phyloP scores from a whole-genome alignment of 2,113 vertebrate species.

The Tympanuchus pallidicinctus region DNA sequence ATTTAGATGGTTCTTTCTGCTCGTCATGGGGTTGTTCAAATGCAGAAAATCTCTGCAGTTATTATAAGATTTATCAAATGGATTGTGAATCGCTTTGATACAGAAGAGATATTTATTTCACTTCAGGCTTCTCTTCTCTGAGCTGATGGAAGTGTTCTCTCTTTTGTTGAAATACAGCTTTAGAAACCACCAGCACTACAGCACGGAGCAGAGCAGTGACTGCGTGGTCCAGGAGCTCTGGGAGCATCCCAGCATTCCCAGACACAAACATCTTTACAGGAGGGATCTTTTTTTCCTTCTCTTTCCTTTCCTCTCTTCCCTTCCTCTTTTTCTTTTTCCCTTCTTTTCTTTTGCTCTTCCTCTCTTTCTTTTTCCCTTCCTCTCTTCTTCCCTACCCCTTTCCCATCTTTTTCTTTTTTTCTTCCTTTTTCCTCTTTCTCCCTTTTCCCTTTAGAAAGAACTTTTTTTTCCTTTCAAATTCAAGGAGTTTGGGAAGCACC shows the following conservation, averaged over 20 bases:
- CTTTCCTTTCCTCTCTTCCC: too few relatives aligned
- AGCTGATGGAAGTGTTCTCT: background rate
- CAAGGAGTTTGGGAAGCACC: rapidly evolving
- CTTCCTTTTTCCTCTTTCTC: too few relatives aligned
- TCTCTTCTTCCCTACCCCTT: too few relatives aligned
- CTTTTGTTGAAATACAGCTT: background rate
- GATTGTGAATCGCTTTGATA: conserved; percentile 2
- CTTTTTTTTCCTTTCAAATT: background rate
- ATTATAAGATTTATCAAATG: conserved; percentile 52
- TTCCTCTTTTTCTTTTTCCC: too few relatives aligned
- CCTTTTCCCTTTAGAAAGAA: background rate
- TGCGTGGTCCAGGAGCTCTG: rapidly evolving
- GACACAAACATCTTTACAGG: rapidly evolving
- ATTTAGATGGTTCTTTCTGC: background rate
- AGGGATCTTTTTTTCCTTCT: background rate
- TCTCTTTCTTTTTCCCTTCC: too few relatives aligned
- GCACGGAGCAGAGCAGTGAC: background rate
- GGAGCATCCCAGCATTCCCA: rapidly evolving
- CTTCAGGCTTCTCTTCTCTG: background rate
- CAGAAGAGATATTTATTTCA: conserved; percentile 48
- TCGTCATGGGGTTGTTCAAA: background rate
- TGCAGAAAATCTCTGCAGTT: background rate
- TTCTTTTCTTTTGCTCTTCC: too few relatives aligned
- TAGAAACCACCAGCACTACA: background rate
- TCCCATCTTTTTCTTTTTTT: too few relatives aligned